Percentiles rank a stretch among this genome's conserved stretches.
These are phyloP conservation scores for Nematostella vectensis DNA, from an alignment of 92 coral and sea anemone genomes.

Conservation along the genomic window DNA sequence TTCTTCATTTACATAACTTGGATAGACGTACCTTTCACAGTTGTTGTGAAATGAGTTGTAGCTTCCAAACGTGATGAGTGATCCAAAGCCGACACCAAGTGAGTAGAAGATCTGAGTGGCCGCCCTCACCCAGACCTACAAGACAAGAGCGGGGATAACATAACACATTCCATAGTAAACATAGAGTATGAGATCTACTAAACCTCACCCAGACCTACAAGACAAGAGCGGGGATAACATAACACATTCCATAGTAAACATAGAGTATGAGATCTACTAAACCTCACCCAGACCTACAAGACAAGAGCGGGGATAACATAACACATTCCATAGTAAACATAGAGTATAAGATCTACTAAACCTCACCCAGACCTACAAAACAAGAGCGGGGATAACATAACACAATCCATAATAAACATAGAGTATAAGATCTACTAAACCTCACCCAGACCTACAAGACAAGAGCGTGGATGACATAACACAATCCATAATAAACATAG, in stretches of 20 bases:
- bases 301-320: neutral
- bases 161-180: no score
- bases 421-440: no score
- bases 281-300: constrained; percentile 80
- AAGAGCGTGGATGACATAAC: no score
- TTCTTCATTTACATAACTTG: no score
- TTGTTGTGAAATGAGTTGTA: constrained; percentile 86
- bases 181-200: no score
- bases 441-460: no score
- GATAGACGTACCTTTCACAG: constrained; percentile 67
- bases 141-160: neutral
- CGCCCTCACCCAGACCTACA: constrained; percentile 90
- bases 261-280: no score
- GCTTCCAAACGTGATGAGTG: constrained; percentile 86
- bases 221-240: neutral
- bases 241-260: no score
- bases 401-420: no score
- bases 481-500: no score
- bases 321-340: no score
- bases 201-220: constrained; percentile 84
- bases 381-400: neutral
- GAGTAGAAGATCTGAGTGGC: constrained; percentile 94
- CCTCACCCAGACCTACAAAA: constrained; percentile 76
- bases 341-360: no score
- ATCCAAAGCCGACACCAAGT: constrained; percentile 90